Evolutionary conservation across 53 echinoderm and acorn worm genomes (phyloP).

Genomic region (Echinometra lucunter): DNA sequence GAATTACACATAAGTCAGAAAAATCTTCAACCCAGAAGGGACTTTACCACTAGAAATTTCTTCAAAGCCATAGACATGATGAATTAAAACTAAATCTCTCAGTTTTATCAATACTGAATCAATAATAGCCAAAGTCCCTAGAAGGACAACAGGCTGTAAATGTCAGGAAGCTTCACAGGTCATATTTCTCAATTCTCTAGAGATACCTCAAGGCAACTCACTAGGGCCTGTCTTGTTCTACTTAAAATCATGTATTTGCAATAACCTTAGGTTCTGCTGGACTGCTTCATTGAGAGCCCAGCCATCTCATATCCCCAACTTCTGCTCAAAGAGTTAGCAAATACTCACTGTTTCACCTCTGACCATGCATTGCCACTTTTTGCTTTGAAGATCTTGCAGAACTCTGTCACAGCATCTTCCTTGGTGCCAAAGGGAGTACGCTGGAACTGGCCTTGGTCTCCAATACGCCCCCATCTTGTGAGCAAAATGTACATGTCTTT

Average conservation of each 20-base stretch:
- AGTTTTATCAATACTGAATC: too few relatives aligned
- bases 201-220: neutral
- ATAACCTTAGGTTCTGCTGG: neutral
- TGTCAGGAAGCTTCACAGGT: too few relatives aligned
- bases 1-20: too few relatives aligned
- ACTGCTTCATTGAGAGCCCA: neutral
- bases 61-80: too few relatives aligned
- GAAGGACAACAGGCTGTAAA: too few relatives aligned
- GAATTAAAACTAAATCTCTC: too few relatives aligned
- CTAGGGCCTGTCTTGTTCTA: neutral
- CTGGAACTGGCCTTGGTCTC: conserved; percentile 87
- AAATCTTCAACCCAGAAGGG: too few relatives aligned
- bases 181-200: neutral
- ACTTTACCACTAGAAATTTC: too few relatives aligned
- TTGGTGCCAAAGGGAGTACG: conserved; percentile 84
- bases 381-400: conserved; percentile 91
- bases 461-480: conserved; percentile 94
- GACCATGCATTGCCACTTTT: conserved; percentile 94
- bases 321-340: conserved; percentile 67
- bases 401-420: conserved; percentile 86
- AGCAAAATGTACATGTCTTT: conserved; percentile 90
- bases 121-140: too few relatives aligned
- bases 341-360: conserved; percentile 84
- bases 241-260: neutral
- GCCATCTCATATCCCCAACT: neutral